Conservation (phyloP, 2,797 vertebrate genomes). For the Centropyge bicolor region DNA sequence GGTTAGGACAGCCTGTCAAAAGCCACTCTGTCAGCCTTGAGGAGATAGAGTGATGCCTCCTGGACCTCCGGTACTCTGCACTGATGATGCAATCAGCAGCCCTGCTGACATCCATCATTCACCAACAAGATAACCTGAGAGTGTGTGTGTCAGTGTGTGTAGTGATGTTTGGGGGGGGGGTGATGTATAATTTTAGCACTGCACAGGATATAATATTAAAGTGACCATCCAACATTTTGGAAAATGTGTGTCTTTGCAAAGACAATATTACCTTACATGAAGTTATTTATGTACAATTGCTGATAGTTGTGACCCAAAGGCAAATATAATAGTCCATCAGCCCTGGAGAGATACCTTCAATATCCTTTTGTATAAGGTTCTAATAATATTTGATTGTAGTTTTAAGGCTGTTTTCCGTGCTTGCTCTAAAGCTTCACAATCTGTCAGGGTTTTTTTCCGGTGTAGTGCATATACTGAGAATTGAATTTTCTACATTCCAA, state of each 20-base stretch:
- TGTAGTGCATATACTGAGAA: no score
- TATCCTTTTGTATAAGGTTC: no score
- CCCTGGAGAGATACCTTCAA: no score
- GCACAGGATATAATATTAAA: not conserved
- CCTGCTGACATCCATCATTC: slow-evolving; percentile 73
- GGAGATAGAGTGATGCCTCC: slow-evolving; percentile 83
- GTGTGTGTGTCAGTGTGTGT: slow-evolving; percentile 43
- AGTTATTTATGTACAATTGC: no score
- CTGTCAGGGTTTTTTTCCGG: no score
- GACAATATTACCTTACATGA: no score
- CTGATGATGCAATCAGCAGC: slow-evolving; percentile 84
- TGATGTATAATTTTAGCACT: slow-evolving; percentile 3
- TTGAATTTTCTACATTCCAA: no score
- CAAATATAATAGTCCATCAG: no score
- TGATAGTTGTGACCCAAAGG: no score
- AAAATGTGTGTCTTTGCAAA: not conserved
- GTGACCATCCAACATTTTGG: not conserved
- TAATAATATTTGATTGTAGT: no score
- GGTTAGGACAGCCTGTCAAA: slow-evolving; percentile 84
- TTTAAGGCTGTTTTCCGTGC: no score
- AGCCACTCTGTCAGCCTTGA: slow-evolving; percentile 86
- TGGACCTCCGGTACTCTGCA: slow-evolving; percentile 77
- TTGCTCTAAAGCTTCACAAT: no score
- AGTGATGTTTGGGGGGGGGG: not conserved
- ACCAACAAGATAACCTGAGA: slow-evolving; percentile 45